Percentiles rank a stretch among this genome's conserved stretches.
phyloP scores from a whole-genome alignment of 2,113 vertebrate genomes.

The Catharus minimus region DNA sequence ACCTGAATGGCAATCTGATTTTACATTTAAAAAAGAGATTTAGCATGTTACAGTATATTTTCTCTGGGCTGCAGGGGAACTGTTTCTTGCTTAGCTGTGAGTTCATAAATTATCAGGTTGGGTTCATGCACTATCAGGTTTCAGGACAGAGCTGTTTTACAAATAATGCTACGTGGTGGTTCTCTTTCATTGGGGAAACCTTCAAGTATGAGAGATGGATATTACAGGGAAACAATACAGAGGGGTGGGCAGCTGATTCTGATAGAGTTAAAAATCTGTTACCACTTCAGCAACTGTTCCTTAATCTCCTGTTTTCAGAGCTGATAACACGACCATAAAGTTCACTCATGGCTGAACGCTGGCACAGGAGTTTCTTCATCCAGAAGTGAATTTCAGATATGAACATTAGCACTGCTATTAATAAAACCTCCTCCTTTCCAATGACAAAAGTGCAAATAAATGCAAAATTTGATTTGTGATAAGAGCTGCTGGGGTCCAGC shows the following conservation, averaged over 20 bases:
- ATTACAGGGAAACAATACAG: neutral
- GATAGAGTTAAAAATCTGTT: constrained; percentile 45
- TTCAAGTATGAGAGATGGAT: neutral
- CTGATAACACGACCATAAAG: constrained; percentile 67
- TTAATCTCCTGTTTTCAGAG: constrained; percentile 58
- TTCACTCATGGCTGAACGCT: constrained; percentile 38
- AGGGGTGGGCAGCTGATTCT: neutral
- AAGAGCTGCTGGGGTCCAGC: neutral
- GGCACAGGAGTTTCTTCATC: constrained; percentile 50
- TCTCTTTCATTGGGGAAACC: neutral
- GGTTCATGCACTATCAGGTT: constrained; percentile 38
- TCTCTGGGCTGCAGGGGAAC: neutral
- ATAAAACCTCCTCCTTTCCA: constrained; percentile 36
- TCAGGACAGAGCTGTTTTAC: constrained; percentile 42
- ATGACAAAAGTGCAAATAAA: neutral
- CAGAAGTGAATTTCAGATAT: constrained; percentile 49
- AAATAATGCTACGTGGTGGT: neutral
- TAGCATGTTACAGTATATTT: constrained; percentile 37
- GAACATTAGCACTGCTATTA: constrained; percentile 12
- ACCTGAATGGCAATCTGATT: constrained; percentile 32
- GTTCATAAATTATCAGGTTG: constrained; percentile 48
- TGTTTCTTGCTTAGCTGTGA: constrained; percentile 54
- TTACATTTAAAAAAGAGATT: constrained; percentile 48
- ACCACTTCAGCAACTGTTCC: constrained; percentile 35
- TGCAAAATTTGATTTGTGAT: neutral